A percentile compares a stretch with the other conserved stretches of the same genome.
These are phyloP conservation scores for Drosophila repleta DNA, from an alignment of 1,140 invertebrate genomes.

Conservation along the genomic window DNA sequence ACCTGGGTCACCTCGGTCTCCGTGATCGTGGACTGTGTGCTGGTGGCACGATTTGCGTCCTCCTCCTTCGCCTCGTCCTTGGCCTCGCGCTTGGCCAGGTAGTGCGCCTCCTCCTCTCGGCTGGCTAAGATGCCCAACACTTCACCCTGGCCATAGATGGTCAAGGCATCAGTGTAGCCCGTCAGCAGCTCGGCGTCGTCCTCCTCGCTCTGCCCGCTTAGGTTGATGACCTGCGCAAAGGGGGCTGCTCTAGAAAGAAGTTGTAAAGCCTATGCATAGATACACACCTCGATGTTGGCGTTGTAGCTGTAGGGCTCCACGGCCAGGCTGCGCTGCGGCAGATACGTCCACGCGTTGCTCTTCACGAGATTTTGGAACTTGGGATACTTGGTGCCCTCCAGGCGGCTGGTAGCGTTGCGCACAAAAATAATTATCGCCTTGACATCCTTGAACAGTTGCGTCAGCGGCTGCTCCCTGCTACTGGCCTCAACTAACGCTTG, in stretches of 20 bases:
- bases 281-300: conserved; percentile 78
- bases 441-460: conserved; percentile 79
- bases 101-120: conserved; percentile 76
- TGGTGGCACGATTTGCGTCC: conserved; percentile 38
- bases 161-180: conserved; percentile 85
- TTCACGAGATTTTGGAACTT: conserved; percentile 75
- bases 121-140: conserved; percentile 86
- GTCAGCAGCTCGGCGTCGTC: conserved; percentile 85
- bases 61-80: conserved; percentile 50
- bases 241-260: background rate
- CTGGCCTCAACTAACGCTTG: conserved; percentile 84
- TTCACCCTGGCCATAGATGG: conserved; percentile 85
- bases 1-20: conserved; percentile 70
- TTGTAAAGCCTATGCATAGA: conserved; percentile 3
- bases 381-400: conserved; percentile 74
- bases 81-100: conserved; percentile 68
- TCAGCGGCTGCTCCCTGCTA: conserved; percentile 84
- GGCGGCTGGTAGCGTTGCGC: conserved; percentile 66
- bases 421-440: conserved; percentile 80
- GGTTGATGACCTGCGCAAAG: conserved; percentile 84
- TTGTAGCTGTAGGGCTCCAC: conserved; percentile 85
- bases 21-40: conserved; percentile 39
- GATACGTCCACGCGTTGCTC: conserved; percentile 83
- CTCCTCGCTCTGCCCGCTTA: conserved; percentile 85
- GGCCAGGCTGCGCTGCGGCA: conserved; percentile 85